Percentiles rank a stretch among this genome's conserved stretches.
Conservation (phyloP, 2,113 vertebrate genomes). For the Promerops cafer region DNA sequence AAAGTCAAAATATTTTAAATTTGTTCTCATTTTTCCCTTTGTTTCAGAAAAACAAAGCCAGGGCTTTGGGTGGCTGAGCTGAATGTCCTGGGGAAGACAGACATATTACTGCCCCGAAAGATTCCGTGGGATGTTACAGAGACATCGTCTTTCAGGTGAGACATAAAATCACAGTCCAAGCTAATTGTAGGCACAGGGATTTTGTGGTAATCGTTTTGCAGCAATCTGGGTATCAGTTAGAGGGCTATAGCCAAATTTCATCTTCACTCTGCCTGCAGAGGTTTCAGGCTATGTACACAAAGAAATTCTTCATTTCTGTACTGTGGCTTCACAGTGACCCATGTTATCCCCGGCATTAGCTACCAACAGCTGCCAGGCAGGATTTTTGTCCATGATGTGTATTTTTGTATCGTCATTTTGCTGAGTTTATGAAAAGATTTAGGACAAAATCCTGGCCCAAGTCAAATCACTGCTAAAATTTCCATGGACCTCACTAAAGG, state of each 20-base stretch:
- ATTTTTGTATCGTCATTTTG: neutral
- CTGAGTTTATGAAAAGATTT: neutral
- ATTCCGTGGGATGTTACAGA: fast-evolving
- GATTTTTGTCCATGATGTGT: neutral
- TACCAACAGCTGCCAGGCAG: neutral
- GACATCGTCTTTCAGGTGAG: neutral
- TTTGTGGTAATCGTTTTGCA: neutral
- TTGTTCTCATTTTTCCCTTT: neutral
- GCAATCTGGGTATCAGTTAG: neutral
- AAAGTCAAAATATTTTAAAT: neutral
- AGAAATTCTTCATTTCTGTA: neutral
- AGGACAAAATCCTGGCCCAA: neutral
- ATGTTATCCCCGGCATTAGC: fast-evolving
- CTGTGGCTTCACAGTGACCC: neutral
- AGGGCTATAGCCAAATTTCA: neutral
- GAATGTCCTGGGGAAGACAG: neutral
- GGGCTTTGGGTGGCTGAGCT: neutral
- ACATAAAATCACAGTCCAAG: neutral
- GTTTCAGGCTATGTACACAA: neutral
- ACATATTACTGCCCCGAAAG: fast-evolving
- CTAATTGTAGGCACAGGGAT: neutral
- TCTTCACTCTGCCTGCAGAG: neutral
- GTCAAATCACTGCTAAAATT: neutral
- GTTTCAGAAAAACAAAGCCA: neutral
- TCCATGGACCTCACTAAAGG: neutral